Conservation (phyloP, 2,888 invertebrate species). For the Meloe dianella region DNA sequence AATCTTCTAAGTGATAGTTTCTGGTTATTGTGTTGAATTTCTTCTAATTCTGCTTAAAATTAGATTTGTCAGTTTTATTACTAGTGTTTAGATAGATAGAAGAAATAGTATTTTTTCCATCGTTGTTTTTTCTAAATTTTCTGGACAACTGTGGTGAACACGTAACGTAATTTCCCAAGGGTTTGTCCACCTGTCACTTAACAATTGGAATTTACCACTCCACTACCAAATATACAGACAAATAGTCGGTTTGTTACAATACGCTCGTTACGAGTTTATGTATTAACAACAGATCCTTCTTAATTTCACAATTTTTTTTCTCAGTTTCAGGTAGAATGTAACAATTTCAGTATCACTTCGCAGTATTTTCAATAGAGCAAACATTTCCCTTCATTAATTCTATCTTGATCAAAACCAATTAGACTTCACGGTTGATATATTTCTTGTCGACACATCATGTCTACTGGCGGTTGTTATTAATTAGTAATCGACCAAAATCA, state of each 20-base stretch:
- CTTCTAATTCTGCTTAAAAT: neutral
- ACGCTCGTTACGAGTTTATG: neutral
- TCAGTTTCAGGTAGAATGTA: no score
- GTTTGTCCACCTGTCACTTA: slow-evolving; percentile 3
- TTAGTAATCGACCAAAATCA: slow-evolving; percentile 4
- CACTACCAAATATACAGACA: neutral
- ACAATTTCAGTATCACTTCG: no score
- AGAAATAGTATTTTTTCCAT: neutral
- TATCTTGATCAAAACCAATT: slow-evolving; percentile 3
- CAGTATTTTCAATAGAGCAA: no score
- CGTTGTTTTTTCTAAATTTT: neutral
- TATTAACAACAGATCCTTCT: neutral
- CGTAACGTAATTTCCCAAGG: slow-evolving; percentile 1
- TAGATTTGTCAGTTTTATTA: neutral
- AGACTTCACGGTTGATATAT: neutral
- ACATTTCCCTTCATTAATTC: neutral
- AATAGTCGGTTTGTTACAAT: neutral
- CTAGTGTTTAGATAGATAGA: neutral
- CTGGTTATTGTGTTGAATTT: neutral
- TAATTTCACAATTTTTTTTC: no score
- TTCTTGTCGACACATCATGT: neutral
- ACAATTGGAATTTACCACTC: neutral
- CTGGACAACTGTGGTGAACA: neutral
- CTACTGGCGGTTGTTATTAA: neutral
- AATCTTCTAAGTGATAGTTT: slow-evolving; percentile 2